Evolutionary conservation across 2,797 vertebrate species (phyloP).

Genomic region (Iguana delicatissima): DNA sequence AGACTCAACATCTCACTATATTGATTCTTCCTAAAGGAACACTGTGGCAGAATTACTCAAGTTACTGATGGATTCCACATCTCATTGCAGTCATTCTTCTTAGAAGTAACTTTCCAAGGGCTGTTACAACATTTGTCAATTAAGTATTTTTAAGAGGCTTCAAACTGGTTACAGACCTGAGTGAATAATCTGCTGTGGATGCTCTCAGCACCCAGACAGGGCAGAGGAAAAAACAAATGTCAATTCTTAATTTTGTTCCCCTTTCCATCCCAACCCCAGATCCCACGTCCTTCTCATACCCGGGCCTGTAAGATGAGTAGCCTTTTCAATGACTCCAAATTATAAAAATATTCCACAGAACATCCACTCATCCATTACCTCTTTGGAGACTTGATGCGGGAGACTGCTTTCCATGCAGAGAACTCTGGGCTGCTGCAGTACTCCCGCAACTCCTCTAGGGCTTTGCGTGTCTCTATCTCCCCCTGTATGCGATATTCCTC

Average conservation of each 20-base stretch:
- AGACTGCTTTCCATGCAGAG: constrained; percentile 89
- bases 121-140: background rate
- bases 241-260: background rate
- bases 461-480: constrained; percentile 88
- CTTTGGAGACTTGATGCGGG: constrained; percentile 92
- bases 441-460: constrained; percentile 88
- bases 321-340: background rate
- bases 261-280: background rate
- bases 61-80: no score
- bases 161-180: background rate
- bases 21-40: no score
- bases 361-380: constrained; percentile 79
- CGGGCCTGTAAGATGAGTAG: background rate
- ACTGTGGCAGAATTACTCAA: no score
- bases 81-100: no score
- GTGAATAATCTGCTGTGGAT: no score
- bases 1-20: no score
- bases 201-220: background rate
- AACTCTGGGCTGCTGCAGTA: constrained; percentile 91
- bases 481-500: constrained; percentile 92
- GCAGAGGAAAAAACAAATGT: background rate
- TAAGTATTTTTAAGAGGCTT: background rate
- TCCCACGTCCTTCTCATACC: background rate
- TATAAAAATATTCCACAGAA: background rate
- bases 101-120: background rate